A percentile compares a stretch with the other conserved stretches of the same genome.
phyloP scores from a whole-genome alignment of 1,140 invertebrate genomes.

The Bombus pyrosoma region DNA sequence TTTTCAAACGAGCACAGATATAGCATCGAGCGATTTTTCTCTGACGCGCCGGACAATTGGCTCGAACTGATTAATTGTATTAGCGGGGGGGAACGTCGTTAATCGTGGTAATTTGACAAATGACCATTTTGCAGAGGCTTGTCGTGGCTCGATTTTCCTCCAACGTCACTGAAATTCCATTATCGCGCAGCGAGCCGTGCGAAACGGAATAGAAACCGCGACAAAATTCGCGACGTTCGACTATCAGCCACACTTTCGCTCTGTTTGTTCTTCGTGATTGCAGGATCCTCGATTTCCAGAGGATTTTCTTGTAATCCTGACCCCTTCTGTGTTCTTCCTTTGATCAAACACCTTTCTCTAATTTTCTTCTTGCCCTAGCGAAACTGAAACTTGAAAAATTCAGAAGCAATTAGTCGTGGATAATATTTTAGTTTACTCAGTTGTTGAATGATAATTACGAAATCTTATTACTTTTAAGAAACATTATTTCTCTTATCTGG shows the following conservation, averaged over 20 bases:
- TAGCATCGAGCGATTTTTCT: neutral
- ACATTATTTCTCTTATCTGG: too few relatives aligned
- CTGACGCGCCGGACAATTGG: neutral
- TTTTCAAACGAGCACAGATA: neutral
- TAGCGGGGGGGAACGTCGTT: neutral
- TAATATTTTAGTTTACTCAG: neutral
- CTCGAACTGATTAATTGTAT: neutral
- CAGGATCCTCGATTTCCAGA: neutral
- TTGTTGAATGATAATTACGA: neutral
- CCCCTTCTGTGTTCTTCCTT: too few relatives aligned
- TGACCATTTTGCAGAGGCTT: neutral
- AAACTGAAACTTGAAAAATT: neutral
- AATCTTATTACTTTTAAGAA: too few relatives aligned
- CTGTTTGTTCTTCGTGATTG: constrained; percentile 19
- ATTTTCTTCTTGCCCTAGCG: too few relatives aligned
- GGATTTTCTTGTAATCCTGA: neutral
- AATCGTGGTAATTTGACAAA: constrained; percentile 25
- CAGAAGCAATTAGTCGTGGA: neutral
- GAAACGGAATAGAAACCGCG: neutral
- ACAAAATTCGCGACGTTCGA: neutral
- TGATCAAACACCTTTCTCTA: too few relatives aligned
- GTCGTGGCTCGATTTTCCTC: neutral
- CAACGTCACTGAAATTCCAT: neutral
- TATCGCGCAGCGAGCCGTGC: too few relatives aligned
- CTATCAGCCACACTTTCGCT: neutral